Evolutionary conservation across 2,113 vertebrate genomes (phyloP).

Genomic region (Corythornis vintsioides): DNA sequence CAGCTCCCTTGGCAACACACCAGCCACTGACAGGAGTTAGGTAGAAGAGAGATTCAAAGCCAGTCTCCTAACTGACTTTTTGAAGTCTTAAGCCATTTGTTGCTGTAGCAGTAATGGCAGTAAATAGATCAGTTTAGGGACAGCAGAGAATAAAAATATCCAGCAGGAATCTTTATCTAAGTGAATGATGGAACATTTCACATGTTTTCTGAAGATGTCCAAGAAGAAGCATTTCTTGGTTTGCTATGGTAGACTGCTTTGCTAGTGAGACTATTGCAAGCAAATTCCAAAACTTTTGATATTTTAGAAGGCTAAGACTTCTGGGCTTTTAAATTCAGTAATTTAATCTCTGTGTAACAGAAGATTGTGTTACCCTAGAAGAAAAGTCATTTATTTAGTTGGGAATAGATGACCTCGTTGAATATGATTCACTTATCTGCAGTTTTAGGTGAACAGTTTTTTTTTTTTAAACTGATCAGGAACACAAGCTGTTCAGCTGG

Average conservation of each 20-base stretch:
- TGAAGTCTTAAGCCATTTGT: conserved; percentile 38
- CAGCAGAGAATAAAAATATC: not conserved
- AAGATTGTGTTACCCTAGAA: conserved; percentile 37
- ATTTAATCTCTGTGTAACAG: conserved; percentile 40
- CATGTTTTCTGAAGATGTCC: not conserved
- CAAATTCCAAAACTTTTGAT: conserved; percentile 32
- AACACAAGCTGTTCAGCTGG: conserved; percentile 38
- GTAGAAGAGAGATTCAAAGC: conserved; percentile 10
- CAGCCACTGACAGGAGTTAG: conserved; percentile 31
- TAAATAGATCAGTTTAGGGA: not conserved
- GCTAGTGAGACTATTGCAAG: not conserved
- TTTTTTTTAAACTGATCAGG: conserved; percentile 43
- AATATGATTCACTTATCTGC: conserved; percentile 58
- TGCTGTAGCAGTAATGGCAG: conserved; percentile 17
- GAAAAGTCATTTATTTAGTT: conserved; percentile 60
- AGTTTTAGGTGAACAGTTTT: conserved; percentile 37
- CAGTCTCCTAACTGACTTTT: conserved; percentile 44
- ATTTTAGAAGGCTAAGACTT: conserved; percentile 60
- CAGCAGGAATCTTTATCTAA: not conserved
- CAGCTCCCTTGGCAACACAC: conserved; percentile 43
- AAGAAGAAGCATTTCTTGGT: not conserved
- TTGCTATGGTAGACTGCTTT: not conserved
- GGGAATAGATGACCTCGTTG: conserved; percentile 35
- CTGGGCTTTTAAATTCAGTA: not conserved
- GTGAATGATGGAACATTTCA: not conserved